phyloP scores from a whole-genome alignment of 2,113 vertebrate genomes.

The Rhabdornis inornatus region DNA sequence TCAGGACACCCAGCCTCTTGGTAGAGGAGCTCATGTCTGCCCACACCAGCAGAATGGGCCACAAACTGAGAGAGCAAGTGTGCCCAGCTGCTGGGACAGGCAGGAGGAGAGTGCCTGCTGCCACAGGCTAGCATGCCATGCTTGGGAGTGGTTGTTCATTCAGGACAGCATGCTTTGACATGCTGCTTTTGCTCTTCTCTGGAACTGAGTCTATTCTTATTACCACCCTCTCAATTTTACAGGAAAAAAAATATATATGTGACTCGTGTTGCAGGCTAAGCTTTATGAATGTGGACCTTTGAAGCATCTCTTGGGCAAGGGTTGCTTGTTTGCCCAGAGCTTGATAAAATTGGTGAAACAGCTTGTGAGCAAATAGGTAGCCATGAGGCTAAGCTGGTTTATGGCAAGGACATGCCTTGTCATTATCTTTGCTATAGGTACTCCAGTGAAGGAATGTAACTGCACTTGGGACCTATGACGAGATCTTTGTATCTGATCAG shows the following conservation, averaged over 20 bases:
- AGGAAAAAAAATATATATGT: not conserved
- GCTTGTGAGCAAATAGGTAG: not conserved
- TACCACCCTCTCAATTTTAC: not conserved
- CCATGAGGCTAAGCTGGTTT: not conserved
- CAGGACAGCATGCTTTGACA: not conserved
- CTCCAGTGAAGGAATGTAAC: not conserved
- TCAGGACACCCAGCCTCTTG: not conserved
- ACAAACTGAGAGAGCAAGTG: not conserved
- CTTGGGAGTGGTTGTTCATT: not conserved
- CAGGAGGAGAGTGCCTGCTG: not conserved
- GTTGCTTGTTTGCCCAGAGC: not conserved
- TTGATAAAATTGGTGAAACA: not conserved
- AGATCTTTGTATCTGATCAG: not conserved
- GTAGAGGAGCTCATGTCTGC: not conserved
- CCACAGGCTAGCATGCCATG: accelerated
- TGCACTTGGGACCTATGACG: not conserved
- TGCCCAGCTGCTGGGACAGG: not conserved
- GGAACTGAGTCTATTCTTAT: not conserved
- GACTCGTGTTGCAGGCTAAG: not conserved
- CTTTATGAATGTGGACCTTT: not conserved
- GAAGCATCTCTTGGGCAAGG: not conserved
- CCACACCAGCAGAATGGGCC: not conserved
- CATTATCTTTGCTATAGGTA: not conserved
- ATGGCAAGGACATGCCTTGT: not conserved
- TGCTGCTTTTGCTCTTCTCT: not conserved